Evolutionary conservation across 2,888 invertebrate genomes (phyloP).

Genomic region (Caenorhabditis auriculariae): DNA sequence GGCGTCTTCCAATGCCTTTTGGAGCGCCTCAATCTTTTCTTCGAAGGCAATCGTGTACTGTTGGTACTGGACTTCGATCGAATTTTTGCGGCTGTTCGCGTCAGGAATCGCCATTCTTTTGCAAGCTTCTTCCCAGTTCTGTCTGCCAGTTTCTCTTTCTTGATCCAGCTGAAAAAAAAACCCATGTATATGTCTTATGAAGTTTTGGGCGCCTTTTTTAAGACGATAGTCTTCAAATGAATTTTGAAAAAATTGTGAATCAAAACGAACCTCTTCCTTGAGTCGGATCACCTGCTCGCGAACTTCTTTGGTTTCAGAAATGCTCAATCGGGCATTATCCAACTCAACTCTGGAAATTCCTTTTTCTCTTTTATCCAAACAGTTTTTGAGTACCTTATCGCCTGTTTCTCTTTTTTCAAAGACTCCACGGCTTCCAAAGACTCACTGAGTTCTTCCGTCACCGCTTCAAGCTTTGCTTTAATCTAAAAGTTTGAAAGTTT

Average conservation of each 20-base stretch:
- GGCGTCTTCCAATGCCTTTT: slow-evolving; percentile 12
- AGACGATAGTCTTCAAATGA: too few species aligned
- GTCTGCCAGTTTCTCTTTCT: slow-evolving; percentile 17
- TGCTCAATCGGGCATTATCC: slow-evolving; percentile 8
- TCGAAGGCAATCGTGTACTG: slow-evolving; percentile 36
- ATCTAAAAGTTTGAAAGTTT: too few species aligned
- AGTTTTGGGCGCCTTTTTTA: neutral
- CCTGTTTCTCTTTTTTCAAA: too few species aligned
- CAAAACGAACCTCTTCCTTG: neutral
- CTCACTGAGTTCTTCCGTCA: too few species aligned
- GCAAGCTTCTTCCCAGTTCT: slow-evolving; percentile 24
- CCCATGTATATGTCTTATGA: neutral
- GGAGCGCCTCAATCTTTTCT: slow-evolving; percentile 18
- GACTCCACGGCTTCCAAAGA: too few species aligned
- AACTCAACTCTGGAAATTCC: slow-evolving; percentile 1
- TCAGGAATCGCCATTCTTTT: slow-evolving; percentile 1
- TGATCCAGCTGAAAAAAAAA: slow-evolving; percentile 20
- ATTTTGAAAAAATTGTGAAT: neutral
- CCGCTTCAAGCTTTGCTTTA: too few species aligned
- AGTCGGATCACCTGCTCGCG: slow-evolving; percentile 4
- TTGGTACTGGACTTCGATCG: slow-evolving; percentile 34
- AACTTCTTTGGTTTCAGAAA: slow-evolving; percentile 11
- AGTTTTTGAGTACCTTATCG: too few species aligned
- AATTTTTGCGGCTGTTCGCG: slow-evolving; percentile 16
- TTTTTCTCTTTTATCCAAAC: too few species aligned